A percentile compares a stretch with the other conserved stretches of the same genome.
Conservation (phyloP, 2,797 vertebrate genomes). For the Poliocrania exsul region DNA sequence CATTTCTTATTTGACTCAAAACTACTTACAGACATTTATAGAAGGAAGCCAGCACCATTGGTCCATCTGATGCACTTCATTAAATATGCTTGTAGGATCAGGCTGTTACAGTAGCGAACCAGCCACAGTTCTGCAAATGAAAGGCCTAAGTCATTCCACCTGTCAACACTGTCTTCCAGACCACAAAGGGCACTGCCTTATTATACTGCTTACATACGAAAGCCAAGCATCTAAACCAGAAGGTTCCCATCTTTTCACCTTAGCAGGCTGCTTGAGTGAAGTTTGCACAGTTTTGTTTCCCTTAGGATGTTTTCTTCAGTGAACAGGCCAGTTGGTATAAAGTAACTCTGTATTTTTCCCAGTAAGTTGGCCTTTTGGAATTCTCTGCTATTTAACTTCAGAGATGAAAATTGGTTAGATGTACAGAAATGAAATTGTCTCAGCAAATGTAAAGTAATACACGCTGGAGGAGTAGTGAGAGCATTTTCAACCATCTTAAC, state of each 20-base stretch:
- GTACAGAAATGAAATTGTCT: slow-evolving; percentile 21
- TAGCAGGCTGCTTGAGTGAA: neutral
- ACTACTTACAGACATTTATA: neutral
- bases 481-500: neutral
- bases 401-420: neutral
- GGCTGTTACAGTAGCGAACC: neutral
- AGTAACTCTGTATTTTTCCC: neutral
- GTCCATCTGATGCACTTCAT: neutral
- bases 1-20: neutral
- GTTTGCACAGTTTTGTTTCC: neutral
- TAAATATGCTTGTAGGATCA: neutral
- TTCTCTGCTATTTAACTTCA: neutral
- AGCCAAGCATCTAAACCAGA: neutral
- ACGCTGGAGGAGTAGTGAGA: neutral
- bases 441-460: slow-evolving; percentile 6
- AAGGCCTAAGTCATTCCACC: neutral
- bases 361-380: neutral
- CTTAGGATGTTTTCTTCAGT: neutral
- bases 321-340: neutral
- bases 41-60: neutral
- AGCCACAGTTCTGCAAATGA: neutral
- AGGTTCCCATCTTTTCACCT: neutral
- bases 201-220: neutral
- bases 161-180: neutral
- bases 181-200: neutral